Evolutionary conservation across 2,888 invertebrate species (phyloP), one percentile per base, ranked within the genome.

Genomic region (Seira sanloemensis): DNA sequence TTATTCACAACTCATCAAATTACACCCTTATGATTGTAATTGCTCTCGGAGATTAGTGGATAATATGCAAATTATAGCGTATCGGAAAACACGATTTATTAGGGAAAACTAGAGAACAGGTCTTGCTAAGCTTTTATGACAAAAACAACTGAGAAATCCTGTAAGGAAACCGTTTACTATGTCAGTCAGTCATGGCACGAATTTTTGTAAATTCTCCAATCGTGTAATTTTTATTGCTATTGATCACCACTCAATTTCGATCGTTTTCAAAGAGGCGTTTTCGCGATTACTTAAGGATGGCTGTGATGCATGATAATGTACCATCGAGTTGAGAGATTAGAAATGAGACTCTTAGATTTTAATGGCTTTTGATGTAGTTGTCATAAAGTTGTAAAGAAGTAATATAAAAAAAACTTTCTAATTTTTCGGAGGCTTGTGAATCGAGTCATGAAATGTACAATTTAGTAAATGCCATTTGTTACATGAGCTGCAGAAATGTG

Each of bases 1-100:
- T 62, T 67, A 69, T 27, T 78, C 67, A 82, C 83, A 77, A 72
- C 77, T 77, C 76, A 76, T 77, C 73, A 85, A 79, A 76, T 84
- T 66, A 69, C n/a, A n/a, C n/a, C 69, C 78, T 74, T 69, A 71
- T 73, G 66, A 78, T 77, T 68, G 77, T 78, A 75, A 54, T 78
- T 78, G 66, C 25, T 37, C n/a, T n/a, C 37, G 37, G 37, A 37
- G 37, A 37, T 37, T 79, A 66, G 2, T 26, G 27, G 18, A 72
- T 73, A 79, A 66, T 54, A 69, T 77, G 67, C 69, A 77, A 68
- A 77, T 68, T 68, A 69, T 77, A 77, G 54, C n/a, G n/a, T n/a
- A n/a, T n/a, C n/a, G 37, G 12, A 7, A 12, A 4, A 12, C 37
- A 37, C 37, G 37, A 37, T 37, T 37, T 37, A 37, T 37, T 37